Evolutionary conservation across 2,113 vertebrate species (phyloP).

Genomic region (Glaucomys volans): DNA sequence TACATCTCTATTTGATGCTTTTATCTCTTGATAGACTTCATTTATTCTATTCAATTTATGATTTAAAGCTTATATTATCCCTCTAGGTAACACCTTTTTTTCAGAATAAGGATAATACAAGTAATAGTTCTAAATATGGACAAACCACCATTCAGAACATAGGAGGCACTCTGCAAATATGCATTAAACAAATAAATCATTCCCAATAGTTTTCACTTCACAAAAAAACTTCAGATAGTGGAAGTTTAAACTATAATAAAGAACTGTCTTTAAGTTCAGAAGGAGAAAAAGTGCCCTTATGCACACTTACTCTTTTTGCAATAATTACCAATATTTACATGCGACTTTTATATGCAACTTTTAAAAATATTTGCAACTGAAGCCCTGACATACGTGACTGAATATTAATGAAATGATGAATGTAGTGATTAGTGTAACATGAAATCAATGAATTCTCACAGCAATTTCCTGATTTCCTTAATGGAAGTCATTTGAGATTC

Average conservation of each 20-base stretch:
- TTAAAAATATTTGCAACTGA: constrained; percentile 8
- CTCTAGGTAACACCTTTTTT: not conserved
- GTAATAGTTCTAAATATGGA: not conserved
- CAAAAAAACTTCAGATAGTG: not conserved
- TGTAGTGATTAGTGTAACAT: not conserved
- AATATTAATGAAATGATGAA: not conserved
- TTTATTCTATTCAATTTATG: not conserved
- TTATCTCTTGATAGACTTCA: not conserved
- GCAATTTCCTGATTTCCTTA: not conserved
- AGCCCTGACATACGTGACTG: not conserved
- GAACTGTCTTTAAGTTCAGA: not conserved
- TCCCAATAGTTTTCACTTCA: not conserved
- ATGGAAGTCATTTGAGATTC: not conserved
- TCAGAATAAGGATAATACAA: not conserved
- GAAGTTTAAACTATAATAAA: not conserved
- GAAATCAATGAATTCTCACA: not conserved
- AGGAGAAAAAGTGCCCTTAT: not conserved
- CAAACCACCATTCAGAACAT: not conserved
- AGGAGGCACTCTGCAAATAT: not conserved
- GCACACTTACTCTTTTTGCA: not conserved
- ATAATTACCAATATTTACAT: not conserved
- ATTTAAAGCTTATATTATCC: not conserved
- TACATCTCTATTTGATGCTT: not conserved
- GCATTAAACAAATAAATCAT: not conserved
- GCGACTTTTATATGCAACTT: not conserved